Base-by-base conservation (phyloP, 2,113 vertebrate genomes). In the Gallinago paraguaiae region DNA sequence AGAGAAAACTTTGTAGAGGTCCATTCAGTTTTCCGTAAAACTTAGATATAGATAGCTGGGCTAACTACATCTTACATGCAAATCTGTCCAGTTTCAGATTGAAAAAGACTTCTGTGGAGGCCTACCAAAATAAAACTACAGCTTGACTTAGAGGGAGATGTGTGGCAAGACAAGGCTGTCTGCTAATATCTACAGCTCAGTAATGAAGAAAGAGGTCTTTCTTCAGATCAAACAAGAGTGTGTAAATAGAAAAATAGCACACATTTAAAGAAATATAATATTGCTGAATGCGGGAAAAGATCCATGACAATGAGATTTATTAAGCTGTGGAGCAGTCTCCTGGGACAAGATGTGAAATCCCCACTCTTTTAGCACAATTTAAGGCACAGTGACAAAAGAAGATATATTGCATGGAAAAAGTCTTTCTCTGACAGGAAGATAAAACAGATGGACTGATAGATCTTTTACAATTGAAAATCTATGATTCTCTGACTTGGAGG, bases 21-120 rank as follows among this genome's bases (percentile, higher is more conserved):
- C 39, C 17, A 20, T 51, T 31, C 19, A 22, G 9, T 33, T 48
- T 51, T 37, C 6, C 0, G n/a, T 45, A 37, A 78, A 82, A 77
- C 0, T 0, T 19, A 17, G 9, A 18, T 31, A 10, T 17, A 61
- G 41, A 39, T 13, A 35, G 11, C 24, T 61, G 33, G 6, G 7
- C 1, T 81, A 11, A 53, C 74, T 74, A 10, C 9, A 17, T 91
- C 2, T 65, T 25, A 14, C 10, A 4, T 9, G 4, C 5, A 22
- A 59, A 82, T 4, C 13, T 45, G 4, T 14, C 12, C 23, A 5
- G 31, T 59, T 84, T 82, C 56, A 60, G 41, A 33, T 37, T 43
- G n/a, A 57, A 82, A 79, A 82, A 27, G 10, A 18, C 14, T 83
- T 61, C 46, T 45, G 8, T 51, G 17, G 37, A 75, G 71, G 7